These are phyloP conservation scores for Smittia sp. DNA, from an alignment of 2,888 invertebrate genomes.

Conservation along the genomic window DNA sequence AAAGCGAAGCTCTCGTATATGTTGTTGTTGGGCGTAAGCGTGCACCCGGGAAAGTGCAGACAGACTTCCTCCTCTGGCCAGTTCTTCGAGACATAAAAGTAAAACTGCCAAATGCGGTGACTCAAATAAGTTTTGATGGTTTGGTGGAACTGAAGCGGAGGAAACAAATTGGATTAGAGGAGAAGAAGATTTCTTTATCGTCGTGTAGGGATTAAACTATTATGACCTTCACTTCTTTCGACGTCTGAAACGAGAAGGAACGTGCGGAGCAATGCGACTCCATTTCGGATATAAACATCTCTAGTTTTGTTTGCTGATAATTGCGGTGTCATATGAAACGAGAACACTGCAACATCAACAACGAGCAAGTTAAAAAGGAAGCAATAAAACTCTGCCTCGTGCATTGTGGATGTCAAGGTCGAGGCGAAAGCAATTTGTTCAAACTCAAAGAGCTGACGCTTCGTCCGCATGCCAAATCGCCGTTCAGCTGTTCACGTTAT, in stretches of 20 bases:
- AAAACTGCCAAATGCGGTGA: slow-evolving; percentile 85
- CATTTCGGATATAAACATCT: no score
- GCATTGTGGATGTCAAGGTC: not conserved
- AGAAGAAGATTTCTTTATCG: not conserved
- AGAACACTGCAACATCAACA: not conserved
- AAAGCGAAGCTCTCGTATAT: slow-evolving; percentile 82
- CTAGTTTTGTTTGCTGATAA: no score
- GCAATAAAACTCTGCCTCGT: not conserved
- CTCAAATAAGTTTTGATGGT: slow-evolving; percentile 84
- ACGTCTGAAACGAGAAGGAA: no score
- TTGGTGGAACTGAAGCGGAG: slow-evolving; percentile 77
- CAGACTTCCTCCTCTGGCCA: slow-evolving; percentile 84
- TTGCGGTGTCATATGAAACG: not conserved
- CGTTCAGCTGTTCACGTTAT: not conserved
- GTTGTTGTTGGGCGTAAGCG: slow-evolving; percentile 77
- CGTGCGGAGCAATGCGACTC: no score
- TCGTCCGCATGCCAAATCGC: not conserved
- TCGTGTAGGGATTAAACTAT: not conserved
- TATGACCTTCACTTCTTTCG: not conserved
- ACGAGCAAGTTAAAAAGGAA: not conserved
- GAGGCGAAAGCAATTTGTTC: not conserved
- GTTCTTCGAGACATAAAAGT: slow-evolving; percentile 84
- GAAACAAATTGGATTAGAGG: no score
- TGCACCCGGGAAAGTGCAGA: slow-evolving; percentile 85
- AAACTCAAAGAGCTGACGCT: not conserved